Evolutionary conservation across 35 echinoderm and acorn worm species (phyloP).

Genomic region (Patiria miniata): DNA sequence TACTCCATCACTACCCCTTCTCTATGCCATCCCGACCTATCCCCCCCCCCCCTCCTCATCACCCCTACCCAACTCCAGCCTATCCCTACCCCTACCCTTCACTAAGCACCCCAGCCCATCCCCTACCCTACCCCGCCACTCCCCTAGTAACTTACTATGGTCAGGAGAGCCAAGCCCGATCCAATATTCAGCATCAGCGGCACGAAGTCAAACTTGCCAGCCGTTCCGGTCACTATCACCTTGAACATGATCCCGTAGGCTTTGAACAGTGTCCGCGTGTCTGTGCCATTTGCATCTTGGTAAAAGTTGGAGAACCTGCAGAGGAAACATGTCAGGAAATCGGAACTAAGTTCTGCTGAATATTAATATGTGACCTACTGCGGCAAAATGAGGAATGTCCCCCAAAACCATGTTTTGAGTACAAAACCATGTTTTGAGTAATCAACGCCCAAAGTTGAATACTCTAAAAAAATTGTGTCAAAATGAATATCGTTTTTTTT

Average conservation of each 20-base stretch:
- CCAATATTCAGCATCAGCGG: conserved; percentile 72
- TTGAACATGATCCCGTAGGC: conserved; percentile 81
- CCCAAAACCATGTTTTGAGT: background rate
- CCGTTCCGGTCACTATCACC: conserved; percentile 68
- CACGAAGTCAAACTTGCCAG: conserved; percentile 75
- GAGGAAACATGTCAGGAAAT: background rate
- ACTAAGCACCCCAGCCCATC: too few species aligned
- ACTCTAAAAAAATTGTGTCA: too few species aligned
- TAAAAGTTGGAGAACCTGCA: conserved; percentile 64
- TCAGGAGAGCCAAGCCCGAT: conserved; percentile 63
- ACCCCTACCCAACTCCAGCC: too few species aligned
- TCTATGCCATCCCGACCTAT: too few species aligned
- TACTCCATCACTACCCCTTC: too few species aligned
- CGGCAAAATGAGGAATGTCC: background rate
- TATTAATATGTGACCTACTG: background rate
- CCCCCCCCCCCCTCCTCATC: too few species aligned
- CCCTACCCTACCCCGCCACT: background rate
- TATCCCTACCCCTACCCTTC: too few species aligned
- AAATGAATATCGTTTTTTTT: too few species aligned
- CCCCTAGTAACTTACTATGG: conserved; percentile 47
- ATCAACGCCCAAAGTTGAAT: too few species aligned
- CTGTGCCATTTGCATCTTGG: conserved; percentile 20
- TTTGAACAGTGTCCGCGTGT: conserved; percentile 58
- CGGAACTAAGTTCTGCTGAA: background rate
- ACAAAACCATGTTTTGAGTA: too few species aligned